Evolutionary conservation across 2,797 vertebrate genomes (phyloP).

Genomic region (Ctenopoma multispine): DNA sequence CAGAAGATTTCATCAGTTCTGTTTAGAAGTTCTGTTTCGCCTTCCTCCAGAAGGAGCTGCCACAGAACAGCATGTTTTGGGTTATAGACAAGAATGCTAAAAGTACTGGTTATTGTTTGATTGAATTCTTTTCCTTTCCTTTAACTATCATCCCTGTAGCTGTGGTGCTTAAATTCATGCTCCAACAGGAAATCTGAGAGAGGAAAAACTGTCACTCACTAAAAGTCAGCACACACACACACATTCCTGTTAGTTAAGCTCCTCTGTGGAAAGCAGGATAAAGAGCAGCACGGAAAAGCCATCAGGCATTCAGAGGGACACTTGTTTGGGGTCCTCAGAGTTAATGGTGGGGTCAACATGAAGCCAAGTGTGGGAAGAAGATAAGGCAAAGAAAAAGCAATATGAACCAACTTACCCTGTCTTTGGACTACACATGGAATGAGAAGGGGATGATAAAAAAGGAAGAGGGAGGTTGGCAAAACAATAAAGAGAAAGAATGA

Average conservation of each 20-base stretch:
- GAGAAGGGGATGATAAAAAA: slow-evolving; percentile 74
- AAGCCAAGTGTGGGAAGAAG: slow-evolving; percentile 50
- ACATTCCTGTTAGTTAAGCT: slow-evolving; percentile 78
- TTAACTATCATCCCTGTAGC: neutral
- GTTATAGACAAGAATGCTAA: neutral
- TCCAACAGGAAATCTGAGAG: slow-evolving; percentile 39
- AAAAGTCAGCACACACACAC: slow-evolving; percentile 58
- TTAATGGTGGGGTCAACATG: slow-evolving; percentile 50
- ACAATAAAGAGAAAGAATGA: slow-evolving; percentile 66
- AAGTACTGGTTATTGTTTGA: neutral
- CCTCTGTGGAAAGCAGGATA: slow-evolving; percentile 61
- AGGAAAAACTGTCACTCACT: slow-evolving; percentile 51
- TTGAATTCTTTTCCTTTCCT: neutral
- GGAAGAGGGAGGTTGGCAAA: slow-evolving; percentile 66
- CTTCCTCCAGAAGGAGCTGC: no score
- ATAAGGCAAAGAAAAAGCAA: slow-evolving; percentile 69
- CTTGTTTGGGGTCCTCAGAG: slow-evolving; percentile 45
- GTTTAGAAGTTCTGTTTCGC: no score
- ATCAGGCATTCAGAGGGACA: slow-evolving; percentile 63
- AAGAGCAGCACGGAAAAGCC: slow-evolving; percentile 62
- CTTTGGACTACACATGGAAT: slow-evolving; percentile 88
- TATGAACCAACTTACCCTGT: slow-evolving; percentile 88
- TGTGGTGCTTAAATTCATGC: slow-evolving; percentile 52
- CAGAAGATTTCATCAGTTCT: no score
- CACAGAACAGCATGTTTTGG: no score